phyloP scores from a whole-genome alignment of 2,113 vertebrate species.

The Phoenicopterus ruber region DNA sequence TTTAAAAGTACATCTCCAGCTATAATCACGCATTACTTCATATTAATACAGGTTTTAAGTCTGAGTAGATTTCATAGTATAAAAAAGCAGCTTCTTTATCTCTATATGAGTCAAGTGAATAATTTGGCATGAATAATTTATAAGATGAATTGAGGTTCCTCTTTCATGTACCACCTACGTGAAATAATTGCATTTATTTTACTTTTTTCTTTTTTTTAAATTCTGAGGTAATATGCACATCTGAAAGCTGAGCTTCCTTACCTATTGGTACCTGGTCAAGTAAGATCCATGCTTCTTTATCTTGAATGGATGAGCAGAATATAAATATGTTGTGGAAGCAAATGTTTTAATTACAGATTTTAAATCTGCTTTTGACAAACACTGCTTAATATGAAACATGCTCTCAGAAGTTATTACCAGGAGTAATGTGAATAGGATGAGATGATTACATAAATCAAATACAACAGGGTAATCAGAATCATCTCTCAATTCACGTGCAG shows the following conservation, averaged over 20 bases:
- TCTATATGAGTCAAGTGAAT: conserved; percentile 34
- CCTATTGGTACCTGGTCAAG: not conserved
- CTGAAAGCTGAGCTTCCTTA: not conserved
- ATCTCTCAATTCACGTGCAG: not conserved
- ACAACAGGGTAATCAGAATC: not conserved
- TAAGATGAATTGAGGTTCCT: conserved; percentile 7
- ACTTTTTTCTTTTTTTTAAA: not conserved
- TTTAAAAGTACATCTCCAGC: conserved; percentile 13
- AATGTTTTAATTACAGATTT: conserved; percentile 50
- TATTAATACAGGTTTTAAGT: not conserved
- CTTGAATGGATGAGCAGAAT: not conserved
- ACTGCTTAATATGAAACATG: not conserved
- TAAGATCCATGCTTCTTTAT: not conserved
- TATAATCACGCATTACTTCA: not conserved
- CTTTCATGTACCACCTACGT: conserved; percentile 10
- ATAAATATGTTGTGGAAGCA: conserved; percentile 1
- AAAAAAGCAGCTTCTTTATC: conserved; percentile 12
- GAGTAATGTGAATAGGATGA: not conserved
- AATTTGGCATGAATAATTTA: conserved; percentile 53
- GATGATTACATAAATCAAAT: conserved; percentile 4
- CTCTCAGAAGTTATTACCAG: not conserved
- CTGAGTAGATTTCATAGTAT: conserved; percentile 27
- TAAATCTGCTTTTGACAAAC: conserved; percentile 37
- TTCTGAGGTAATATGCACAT: not conserved
- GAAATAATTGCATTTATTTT: conserved; percentile 48